Evolutionary conservation across 2,888 invertebrate species (phyloP), one percentile per base, ranked within the genome.

Genomic region (Acrobasis repandana): DNA sequence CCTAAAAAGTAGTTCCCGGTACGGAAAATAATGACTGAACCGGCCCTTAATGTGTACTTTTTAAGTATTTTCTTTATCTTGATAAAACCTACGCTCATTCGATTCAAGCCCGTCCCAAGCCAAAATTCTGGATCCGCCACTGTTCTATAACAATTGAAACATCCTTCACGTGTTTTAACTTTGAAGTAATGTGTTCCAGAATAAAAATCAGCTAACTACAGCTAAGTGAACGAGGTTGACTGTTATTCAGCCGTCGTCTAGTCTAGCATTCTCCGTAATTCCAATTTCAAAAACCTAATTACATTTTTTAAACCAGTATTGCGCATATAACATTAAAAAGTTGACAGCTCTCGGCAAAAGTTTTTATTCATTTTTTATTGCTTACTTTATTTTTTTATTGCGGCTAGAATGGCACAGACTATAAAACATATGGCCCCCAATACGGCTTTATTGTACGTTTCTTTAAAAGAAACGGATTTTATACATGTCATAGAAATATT

Each of bases 331-430:
- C 47, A 58, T 47, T 58, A 58, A 58, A 47, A 58, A 58, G 57
- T 48, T 34, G 57, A 58, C 57, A 48, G 48, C 36, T 33, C 57
- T 48, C 57, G 47, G 34, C 34, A 57, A 46, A 57, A 48, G 2
- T 15, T 48, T 58, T 58, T 58, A 58, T 58, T 58, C 28, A 28
- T 28, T 28, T 52, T 56, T 58, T 58, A 58, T 58, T 58, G 48
- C 57, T 48, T 16, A 47, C 34, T 58, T 58, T 34, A 58, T 58
- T 58, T 47, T 54, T 58, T 58, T 58, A 58, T 58, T 48, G 57
- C 57, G 47, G 11, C 34, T 58, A 58, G 48, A 58, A 58, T 49
- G 47, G 57, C 48, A 48, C 57, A 58, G 57, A 58, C 57, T 34
- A 58, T 58, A 58, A 58, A 58, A 47, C 57, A 34, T 58, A 47